Conservation (phyloP, 2,113 vertebrate genomes). For the Channa maculata region DNA sequence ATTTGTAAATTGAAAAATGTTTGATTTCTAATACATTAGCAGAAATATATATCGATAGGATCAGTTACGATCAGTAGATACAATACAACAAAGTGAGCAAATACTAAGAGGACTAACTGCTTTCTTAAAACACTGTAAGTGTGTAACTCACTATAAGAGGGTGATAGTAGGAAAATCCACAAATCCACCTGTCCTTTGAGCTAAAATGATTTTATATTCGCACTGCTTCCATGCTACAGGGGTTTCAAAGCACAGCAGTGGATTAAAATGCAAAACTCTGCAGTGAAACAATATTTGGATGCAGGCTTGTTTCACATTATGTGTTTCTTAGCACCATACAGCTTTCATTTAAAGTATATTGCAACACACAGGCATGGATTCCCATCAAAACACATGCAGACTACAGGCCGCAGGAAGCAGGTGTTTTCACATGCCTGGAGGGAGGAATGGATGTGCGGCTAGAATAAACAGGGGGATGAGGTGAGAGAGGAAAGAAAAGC, state of each 20-base stretch:
- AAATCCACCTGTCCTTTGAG: constrained; percentile 37
- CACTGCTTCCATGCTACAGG: constrained; percentile 25
- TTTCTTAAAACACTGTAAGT: not conserved
- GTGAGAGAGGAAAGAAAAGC: constrained; percentile 27
- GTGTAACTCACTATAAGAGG: constrained; percentile 2
- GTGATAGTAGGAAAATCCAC: constrained; percentile 9
- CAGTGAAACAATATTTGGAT: constrained; percentile 40
- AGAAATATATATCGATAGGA: too few species aligned
- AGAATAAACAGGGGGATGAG: constrained; percentile 5
- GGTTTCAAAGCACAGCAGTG: constrained; percentile 59
- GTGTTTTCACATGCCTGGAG: constrained; percentile 61
- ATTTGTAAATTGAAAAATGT: too few species aligned
- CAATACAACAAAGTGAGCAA: too few species aligned
- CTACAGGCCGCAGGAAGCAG: constrained; percentile 55
- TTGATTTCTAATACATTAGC: too few species aligned
- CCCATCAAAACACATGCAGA: constrained; percentile 13
- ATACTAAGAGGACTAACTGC: too few species aligned
- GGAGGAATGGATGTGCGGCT: constrained; percentile 16
- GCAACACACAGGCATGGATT: constrained; percentile 14
- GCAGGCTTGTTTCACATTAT: constrained; percentile 49
- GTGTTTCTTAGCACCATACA: constrained; percentile 40
- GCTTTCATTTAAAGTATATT: constrained; percentile 27
- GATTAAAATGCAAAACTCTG: constrained; percentile 70
- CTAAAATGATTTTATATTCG: constrained; percentile 46
- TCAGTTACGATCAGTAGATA: too few species aligned